phyloP scores from a whole-genome alignment of 1,140 invertebrate genomes.

The Anoplophora glabripennis region DNA sequence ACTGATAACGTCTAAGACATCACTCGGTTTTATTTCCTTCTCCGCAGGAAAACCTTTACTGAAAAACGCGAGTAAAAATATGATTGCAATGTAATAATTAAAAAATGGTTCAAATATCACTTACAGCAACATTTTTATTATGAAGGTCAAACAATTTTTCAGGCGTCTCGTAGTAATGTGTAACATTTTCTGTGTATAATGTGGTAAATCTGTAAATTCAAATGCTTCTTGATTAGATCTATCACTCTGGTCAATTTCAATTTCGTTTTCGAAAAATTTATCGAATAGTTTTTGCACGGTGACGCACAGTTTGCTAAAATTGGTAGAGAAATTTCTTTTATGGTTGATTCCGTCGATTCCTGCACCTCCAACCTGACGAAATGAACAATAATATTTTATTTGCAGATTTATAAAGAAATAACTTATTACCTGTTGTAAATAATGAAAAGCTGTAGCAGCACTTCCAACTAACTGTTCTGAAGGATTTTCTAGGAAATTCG shows the following conservation, averaged over 20 bases:
- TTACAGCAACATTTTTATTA: constrained; percentile 29
- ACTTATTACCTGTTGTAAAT: constrained; percentile 21
- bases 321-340: constrained; percentile 22
- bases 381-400: neutral
- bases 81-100: neutral
- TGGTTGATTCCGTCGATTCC: constrained; percentile 28
- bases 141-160: constrained; percentile 28
- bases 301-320: constrained; percentile 28
- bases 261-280: constrained; percentile 26
- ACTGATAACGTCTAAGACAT: constrained; percentile 24
- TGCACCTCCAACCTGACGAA: constrained; percentile 30
- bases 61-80: constrained; percentile 17
- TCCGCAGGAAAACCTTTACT: constrained; percentile 29
- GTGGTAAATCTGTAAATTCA: constrained; percentile 19
- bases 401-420: too few species aligned
- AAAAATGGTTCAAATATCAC: neutral
- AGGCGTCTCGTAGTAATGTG: constrained; percentile 18
- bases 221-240: constrained; percentile 15
- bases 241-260: constrained; percentile 18
- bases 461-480: constrained; percentile 8
- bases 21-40: constrained; percentile 30
- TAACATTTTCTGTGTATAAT: constrained; percentile 10
- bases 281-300: constrained; percentile 28
- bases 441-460: constrained; percentile 24
- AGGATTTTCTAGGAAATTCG: constrained; percentile 16